Evolutionary conservation across 2,797 vertebrate genomes (phyloP), one percentile per base, ranked within the genome.

Genomic region (Acipenser oxyrinchus): DNA sequence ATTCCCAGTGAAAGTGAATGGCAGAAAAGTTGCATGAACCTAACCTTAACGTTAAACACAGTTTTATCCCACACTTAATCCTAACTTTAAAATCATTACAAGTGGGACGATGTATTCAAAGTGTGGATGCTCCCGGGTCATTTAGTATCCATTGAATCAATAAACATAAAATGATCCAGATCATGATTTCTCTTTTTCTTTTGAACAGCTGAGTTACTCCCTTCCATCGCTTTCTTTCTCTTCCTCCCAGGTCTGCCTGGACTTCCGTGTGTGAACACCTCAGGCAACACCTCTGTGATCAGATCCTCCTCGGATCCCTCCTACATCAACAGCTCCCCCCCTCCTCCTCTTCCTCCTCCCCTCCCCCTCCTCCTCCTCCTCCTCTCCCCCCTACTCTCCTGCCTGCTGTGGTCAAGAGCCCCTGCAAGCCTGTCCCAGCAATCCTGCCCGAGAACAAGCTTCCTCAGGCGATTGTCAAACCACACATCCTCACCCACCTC

Each of bases 401-500:
- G 18, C 78, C 79, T 53, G 87, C 92, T 11, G 78, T 87, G 0
- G 90, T 87, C 13, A 89, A 89, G 76, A 90, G 80, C 77, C 88
- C 82, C 73, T 86, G 86, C 74, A 84, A 88, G 15, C 84, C 88
- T 68, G 76, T 75, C 79, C 85, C 83, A 60, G 82, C 77, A 73
- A 89, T 86, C 74, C 81, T 88, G 68, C 87, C 81, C 1, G 90
- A 93, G 70, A 90, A 87, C 77, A 92, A 80, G 74, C 87, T 87
- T 73, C 90, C 91, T 0, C 89, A 92, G 78, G 90, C 91, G 57
- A 89, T 93, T 50, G 91, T 91, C 10, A 93, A 90, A 66, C 91
- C 90, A 7, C 91, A 93, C 82, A 93, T 99, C 72, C 84, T 99
- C 71, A 98, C 95, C 62, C 96, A 98, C 52, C 93, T 99, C 71